phyloP scores from a whole-genome alignment of 2,888 invertebrate genomes.

The Baronia brevicornis region DNA sequence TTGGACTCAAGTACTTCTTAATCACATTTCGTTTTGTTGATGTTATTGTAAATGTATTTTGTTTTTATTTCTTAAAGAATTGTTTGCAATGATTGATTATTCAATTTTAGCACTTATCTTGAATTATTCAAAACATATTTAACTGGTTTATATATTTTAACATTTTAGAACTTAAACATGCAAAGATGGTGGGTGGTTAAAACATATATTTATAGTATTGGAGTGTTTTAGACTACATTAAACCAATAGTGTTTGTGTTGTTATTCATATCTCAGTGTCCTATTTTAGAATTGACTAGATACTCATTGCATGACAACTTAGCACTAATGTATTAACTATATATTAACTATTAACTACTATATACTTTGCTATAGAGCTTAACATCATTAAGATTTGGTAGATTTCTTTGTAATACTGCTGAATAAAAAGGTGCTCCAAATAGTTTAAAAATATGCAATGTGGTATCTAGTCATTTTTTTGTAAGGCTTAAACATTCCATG shows the following conservation, averaged over 20 bases:
- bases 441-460: conserved; percentile 29
- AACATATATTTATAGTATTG: conserved; percentile 48
- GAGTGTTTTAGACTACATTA: conserved; percentile 60
- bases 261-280: conserved; percentile 45
- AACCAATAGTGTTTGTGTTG: conserved; percentile 46
- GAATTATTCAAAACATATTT: conserved; percentile 5
- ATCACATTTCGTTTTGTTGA: conserved; percentile 37
- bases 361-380: conserved; percentile 9
- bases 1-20: conserved; percentile 37
- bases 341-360: conserved; percentile 10
- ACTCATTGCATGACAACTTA: conserved; percentile 32
- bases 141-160: conserved; percentile 7
- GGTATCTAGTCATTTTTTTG: conserved; percentile 52
- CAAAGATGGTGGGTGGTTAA: conserved; percentile 48
- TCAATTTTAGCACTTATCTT: conserved; percentile 48
- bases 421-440: conserved; percentile 16
- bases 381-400: conserved; percentile 14
- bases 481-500: conserved; percentile 71
- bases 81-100: conserved; percentile 33
- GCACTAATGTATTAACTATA: conserved; percentile 13
- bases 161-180: conserved; percentile 29
- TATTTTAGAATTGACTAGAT: conserved; percentile 50
- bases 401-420: conserved; percentile 14
- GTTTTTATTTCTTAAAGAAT: conserved; percentile 22
- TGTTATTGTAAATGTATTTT: conserved; percentile 36